These are phyloP conservation scores for Epicauta chinensis DNA, from an alignment of 1,140 invertebrate genomes.

Conservation along the genomic window DNA sequence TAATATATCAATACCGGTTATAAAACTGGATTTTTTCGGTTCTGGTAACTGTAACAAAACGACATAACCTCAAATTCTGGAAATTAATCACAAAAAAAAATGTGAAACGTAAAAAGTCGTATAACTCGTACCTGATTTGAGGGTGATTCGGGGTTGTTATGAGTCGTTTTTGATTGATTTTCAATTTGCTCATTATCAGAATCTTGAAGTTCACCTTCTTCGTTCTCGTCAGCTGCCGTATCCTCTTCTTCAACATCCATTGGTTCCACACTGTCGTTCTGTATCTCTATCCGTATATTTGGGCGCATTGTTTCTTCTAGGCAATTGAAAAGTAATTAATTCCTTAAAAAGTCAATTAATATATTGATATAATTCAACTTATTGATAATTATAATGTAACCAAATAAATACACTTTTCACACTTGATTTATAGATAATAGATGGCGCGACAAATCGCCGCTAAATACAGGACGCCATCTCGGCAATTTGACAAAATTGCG, in stretches of 20 bases:
- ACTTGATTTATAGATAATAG: no score
- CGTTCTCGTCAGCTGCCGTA: slow-evolving; percentile 43
- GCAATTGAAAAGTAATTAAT: no score
- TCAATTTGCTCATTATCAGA: slow-evolving; percentile 30
- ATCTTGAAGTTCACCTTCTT: slow-evolving; percentile 50
- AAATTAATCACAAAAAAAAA: no score
- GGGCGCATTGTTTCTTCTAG: slow-evolving; percentile 15
- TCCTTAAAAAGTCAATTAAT: no score
- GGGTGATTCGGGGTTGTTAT: neutral
- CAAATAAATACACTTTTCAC: no score
- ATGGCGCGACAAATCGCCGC: no score
- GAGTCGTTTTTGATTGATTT: neutral
- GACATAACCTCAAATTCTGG: neutral
- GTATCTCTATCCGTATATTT: slow-evolving; percentile 41
- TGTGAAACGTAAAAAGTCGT: slow-evolving; percentile 4
- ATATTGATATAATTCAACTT: no score
- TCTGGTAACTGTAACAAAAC: slow-evolving; percentile 42
- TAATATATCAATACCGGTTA: slow-evolving; percentile 53
- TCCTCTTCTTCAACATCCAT: slow-evolving; percentile 31
- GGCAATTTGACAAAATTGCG: no score
- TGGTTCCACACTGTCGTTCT: slow-evolving; percentile 30
- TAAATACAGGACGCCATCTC: no score
- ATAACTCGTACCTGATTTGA: slow-evolving; percentile 1
- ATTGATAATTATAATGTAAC: no score
- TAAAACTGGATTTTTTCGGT: slow-evolving; percentile 41